A percentile compares a stretch with the other conserved stretches of the same genome.
Evolutionary conservation across 2,797 vertebrate species (phyloP).

Genomic region (Anas georgica): DNA sequence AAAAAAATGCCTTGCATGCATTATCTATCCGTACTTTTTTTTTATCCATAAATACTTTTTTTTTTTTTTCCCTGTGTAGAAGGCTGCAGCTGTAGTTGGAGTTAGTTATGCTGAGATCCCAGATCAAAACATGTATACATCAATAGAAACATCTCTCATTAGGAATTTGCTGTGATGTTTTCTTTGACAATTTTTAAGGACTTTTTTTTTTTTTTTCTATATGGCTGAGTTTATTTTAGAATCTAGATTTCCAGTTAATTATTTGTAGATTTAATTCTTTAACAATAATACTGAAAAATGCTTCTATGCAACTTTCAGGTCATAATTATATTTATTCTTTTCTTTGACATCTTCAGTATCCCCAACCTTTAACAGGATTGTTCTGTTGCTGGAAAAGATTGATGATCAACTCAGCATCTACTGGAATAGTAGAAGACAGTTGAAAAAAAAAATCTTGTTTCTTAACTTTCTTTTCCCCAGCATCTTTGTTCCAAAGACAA

Average conservation of each 20-base stretch:
- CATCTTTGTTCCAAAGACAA: not conserved
- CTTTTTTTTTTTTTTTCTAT: not conserved
- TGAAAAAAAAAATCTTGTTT: not conserved
- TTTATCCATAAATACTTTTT: not conserved
- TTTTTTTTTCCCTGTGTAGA: not conserved
- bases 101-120: not conserved
- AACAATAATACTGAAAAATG: not conserved
- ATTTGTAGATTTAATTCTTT: not conserved
- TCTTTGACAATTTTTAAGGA: not conserved
- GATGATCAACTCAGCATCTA: not conserved
- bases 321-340: not conserved
- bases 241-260: not conserved
- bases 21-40: not conserved
- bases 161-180: conserved; percentile 11
- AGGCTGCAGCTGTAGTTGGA: not conserved
- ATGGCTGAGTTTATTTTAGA: not conserved
- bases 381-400: not conserved
- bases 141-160: not conserved
- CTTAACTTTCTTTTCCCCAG: not conserved
- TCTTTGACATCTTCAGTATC: not conserved
- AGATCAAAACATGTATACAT: not conserved
- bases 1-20: not conserved
- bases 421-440: too few species aligned
- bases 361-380: not conserved
- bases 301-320: not conserved